Base-by-base conservation (phyloP, 1,140 invertebrate genomes). In the Colletes gigas region DNA sequence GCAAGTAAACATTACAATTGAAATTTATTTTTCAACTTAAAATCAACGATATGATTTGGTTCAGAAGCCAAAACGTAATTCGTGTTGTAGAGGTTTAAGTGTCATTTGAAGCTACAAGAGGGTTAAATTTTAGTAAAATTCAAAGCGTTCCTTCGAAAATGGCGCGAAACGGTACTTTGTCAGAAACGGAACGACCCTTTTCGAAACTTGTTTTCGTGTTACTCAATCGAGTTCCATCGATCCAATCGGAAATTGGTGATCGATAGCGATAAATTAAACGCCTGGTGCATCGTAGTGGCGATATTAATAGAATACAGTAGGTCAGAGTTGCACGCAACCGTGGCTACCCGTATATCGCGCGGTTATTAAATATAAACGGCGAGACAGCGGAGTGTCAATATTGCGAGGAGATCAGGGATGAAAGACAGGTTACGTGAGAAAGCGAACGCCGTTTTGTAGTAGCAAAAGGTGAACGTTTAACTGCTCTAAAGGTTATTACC, bases 381-480 rank as follows among this genome's bases (percentile, higher is more conserved):
- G 12, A 60, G 71, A 80, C 71, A 60, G 62, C 71, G 41, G 30
- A 54, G 54, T 63, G 60, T 82, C 74, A 70, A 82, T 70, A 70
- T 60, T 21, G 57, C 54, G 60, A 52, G 17, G 60, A 41, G 62
- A 82, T 62, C 65, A 55, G 50, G 80, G 66, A 62, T 72, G 50
- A 41, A 62, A 57, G 60, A 74, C 70, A 68, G 78, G 83, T 74
- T 83, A 86, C 81, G 84, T 86, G 84, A 86, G 85, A 86, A 86
- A 86, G 85, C 81, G 81, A 86, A 62, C 72, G 77, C 79, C 68
- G 83, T 86, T 83, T 81, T 78, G 69, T 86, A 62, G 84, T 86
- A 83, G 84, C 85, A 86, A 86, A 86, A 86, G 84, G 85, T 86
- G 85, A 86, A 66, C 80, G 73, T 54, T 79, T 85, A 85, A 85